Evolutionary conservation across 2,797 vertebrate species (phyloP), one percentile per base, ranked within the genome.

Genomic region (Enteromius viviparus): DNA sequence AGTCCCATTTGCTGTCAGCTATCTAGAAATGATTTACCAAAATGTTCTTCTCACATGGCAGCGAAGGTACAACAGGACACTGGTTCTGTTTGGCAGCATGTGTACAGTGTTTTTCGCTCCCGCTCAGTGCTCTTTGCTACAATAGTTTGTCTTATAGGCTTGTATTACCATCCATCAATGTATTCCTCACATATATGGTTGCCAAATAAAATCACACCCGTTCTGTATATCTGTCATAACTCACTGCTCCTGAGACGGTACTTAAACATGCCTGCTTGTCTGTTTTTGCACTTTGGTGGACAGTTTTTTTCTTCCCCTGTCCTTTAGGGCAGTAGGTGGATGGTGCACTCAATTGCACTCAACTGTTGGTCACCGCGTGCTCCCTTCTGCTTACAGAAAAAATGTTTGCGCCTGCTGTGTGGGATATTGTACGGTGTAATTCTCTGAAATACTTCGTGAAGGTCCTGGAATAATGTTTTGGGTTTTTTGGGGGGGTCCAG

Each of bases 351-450:
- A 23, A 17, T 15, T 37, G 34, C 34, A 8, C 7, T 42, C 40
- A 23, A 17, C n/a, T 45, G 49, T 78, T 71, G 72, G 51, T 32
- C 19, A 8, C 71, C 37, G 62, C 2, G 12, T 55, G 68, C 58
- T 65, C 40, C 45, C 62, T 26, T 75, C 3, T 76, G 14, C 62
- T 79, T 53, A 14, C n/a, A 6, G 6, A 62, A 58, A 26, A 69
- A 74, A 76, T 80, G 89, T 92, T 85, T 90, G 72, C 81, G 65
- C 84, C 89, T 89, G 87, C 86, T 92, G 90, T 91, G 78, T 86
- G 83, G 84, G 45, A 29, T 49, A 84, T 83, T 90, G 89, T 89
- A 89, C 81, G 51, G 60, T 80, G 71, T 58, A n/a, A 23, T 6
- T 55, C 15, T 70, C 19, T 60, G 26, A 60, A 47, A 32, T 29